phyloP scores from a whole-genome alignment of 1,140 invertebrate species.

The Platorchestia sp. region DNA sequence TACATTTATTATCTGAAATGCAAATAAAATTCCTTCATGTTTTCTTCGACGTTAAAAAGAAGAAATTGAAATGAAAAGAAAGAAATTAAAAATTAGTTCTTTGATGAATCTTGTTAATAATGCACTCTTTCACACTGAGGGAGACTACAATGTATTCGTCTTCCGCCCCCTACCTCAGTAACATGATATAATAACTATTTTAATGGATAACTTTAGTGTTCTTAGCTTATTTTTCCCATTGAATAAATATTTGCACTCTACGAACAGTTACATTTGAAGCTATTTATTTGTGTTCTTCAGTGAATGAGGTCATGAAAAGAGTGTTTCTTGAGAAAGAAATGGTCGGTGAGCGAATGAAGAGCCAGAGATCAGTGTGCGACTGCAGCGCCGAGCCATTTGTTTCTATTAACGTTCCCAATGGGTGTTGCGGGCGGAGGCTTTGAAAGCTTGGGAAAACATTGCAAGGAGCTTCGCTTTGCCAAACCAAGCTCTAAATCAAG shows the following conservation, averaged over 20 bases:
- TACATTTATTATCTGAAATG: no score
- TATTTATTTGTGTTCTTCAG: background rate
- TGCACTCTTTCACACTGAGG: no score
- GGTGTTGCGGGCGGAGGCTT: background rate
- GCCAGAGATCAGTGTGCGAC: background rate
- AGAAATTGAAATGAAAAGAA: no score
- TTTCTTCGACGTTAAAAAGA: no score
- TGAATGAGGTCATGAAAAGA: background rate
- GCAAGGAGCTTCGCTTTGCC: conserved; percentile 18
- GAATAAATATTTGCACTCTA: background rate
- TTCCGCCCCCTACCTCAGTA: no score
- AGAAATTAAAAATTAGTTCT: no score
- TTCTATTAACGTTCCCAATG: conserved; percentile 33
- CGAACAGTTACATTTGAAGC: background rate
- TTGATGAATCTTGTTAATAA: no score
- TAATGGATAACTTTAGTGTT: background rate
- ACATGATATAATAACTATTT: no score
- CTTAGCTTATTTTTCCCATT: background rate
- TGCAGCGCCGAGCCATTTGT: background rate
- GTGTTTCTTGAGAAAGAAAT: background rate
- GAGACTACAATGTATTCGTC: no score
- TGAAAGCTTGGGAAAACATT: conserved; percentile 4
- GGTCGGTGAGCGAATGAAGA: background rate
- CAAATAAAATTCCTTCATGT: no score
- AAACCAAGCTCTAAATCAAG: conserved; percentile 26